Conservation (phyloP, 2,113 vertebrate species). For the Chroicocephalus ridibundus region DNA sequence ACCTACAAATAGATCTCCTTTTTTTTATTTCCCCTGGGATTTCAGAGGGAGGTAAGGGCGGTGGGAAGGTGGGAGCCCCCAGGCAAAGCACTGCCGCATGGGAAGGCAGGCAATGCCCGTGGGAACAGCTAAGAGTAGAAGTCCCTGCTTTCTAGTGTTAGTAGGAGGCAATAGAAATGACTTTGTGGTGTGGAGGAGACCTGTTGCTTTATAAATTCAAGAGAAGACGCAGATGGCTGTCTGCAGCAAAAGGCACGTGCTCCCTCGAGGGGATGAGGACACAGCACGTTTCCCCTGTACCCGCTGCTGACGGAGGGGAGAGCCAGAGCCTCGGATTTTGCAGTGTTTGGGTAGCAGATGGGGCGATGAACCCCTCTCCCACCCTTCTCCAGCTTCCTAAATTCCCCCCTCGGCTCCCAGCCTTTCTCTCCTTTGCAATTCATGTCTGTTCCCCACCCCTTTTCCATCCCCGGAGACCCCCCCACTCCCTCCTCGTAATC, state of each 20-base stretch:
- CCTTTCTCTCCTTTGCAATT: background rate
- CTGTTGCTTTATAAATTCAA: background rate
- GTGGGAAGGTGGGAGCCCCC: background rate
- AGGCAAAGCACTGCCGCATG: background rate
- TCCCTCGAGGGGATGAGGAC: too few relatives aligned
- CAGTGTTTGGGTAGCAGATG: background rate
- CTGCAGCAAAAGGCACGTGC: background rate
- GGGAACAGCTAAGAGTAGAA: background rate
- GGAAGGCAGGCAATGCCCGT: background rate
- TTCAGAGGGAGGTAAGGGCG: background rate
- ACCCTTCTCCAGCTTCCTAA: background rate
- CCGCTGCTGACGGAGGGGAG: background rate
- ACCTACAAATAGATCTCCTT: background rate
- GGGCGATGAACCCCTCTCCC: fast-evolving
- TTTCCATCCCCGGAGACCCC: background rate
- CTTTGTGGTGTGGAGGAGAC: background rate
- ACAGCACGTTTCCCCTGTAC: fast-evolving
- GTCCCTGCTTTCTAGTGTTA: background rate
- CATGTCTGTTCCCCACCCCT: background rate
- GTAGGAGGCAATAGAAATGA: background rate
- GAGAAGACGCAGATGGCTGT: background rate
- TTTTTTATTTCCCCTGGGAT: background rate
- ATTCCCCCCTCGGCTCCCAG: background rate
- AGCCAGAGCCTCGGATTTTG: background rate
- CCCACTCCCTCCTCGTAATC: background rate